Evolutionary conservation across 2,888 invertebrate genomes (phyloP).

Genomic region (Hypomecis punctinalis): DNA sequence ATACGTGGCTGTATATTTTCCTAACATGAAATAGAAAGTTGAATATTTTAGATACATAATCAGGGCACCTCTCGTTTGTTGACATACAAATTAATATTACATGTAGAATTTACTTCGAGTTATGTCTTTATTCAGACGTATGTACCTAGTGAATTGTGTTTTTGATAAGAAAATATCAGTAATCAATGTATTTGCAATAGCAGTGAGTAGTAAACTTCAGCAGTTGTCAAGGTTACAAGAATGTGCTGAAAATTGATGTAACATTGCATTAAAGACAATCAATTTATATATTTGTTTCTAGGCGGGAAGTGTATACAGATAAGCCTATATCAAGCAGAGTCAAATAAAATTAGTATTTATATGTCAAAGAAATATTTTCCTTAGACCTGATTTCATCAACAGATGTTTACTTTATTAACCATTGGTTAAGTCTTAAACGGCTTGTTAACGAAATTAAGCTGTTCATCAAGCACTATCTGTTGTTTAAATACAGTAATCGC

Average conservation of each 20-base stretch:
- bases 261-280: not conserved
- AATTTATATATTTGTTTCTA: too few species aligned
- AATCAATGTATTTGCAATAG: not conserved
- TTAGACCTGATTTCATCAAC: too few species aligned
- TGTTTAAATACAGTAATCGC: too few species aligned
- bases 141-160: not conserved
- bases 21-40: constrained; percentile 52
- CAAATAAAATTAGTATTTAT: too few species aligned
- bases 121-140: constrained; percentile 10
- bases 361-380: too few species aligned
- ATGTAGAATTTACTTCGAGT: constrained; percentile 46
- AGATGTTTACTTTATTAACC: too few species aligned
- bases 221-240: constrained; percentile 19
- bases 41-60: constrained; percentile 52
- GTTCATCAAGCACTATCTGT: too few species aligned
- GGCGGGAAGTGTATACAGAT: not conserved
- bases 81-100: constrained; percentile 64
- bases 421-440: too few species aligned
- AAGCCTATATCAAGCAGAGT: too few species aligned
- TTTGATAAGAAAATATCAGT: constrained; percentile 11
- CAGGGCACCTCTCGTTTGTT: constrained; percentile 64
- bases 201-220: constrained; percentile 1
- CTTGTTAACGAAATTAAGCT: too few species aligned
- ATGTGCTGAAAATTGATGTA: constrained; percentile 11
- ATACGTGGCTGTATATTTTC: constrained; percentile 40